Evolutionary conservation across 1,140 invertebrate genomes (phyloP).

Genomic region (Anastrepha obliqua): DNA sequence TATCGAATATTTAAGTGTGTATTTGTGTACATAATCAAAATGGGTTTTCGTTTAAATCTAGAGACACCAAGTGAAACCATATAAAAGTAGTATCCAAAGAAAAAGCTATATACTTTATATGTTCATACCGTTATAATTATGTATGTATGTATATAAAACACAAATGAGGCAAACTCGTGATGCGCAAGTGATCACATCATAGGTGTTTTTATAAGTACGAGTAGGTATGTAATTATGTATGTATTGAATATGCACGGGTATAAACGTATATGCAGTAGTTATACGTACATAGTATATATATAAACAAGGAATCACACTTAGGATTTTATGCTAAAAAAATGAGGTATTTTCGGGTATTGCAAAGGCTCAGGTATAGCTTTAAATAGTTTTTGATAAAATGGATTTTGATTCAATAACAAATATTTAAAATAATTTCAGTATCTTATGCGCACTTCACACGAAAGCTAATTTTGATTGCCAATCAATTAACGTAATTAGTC

Average conservation of each 20-base stretch:
- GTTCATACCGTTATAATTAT: background rate
- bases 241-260: background rate
- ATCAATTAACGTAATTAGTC: background rate
- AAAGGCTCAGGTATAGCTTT: background rate
- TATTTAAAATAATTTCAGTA: background rate
- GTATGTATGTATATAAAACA: conserved; percentile 31
- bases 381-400: background rate
- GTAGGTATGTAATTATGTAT: background rate
- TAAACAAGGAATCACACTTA: conserved; percentile 1
- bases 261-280: background rate
- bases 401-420: background rate
- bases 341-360: background rate
- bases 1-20: background rate
- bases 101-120: background rate
- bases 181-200: background rate
- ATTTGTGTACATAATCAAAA: background rate
- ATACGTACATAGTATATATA: background rate
- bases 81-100: background rate
- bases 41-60: background rate
- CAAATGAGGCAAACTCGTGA: conserved; percentile 2
- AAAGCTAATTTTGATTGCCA: conserved; percentile 15
- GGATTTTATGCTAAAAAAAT: background rate
- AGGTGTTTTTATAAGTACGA: conserved; percentile 1
- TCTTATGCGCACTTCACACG: background rate
- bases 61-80: conserved; percentile 43